A percentile compares a stretch with the other conserved stretches of the same genome.
These are phyloP conservation scores for Agrochola macilenta DNA, from an alignment of 2,888 invertebrate species.

Conservation along the genomic window DNA sequence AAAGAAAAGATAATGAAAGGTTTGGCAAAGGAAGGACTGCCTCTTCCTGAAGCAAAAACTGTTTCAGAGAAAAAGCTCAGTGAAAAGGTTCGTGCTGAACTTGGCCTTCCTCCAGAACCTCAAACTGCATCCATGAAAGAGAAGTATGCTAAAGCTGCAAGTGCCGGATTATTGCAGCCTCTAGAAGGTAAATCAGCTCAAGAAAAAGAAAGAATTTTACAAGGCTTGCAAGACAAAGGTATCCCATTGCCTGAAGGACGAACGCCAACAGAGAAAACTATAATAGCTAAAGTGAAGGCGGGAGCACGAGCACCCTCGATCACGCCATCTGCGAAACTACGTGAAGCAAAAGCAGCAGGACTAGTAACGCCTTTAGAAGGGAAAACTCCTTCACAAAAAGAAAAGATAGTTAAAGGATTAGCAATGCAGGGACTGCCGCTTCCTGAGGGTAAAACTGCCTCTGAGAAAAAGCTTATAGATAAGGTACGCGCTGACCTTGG, in stretches of 20 bases:
- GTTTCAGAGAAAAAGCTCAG: not conserved
- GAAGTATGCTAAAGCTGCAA: not conserved
- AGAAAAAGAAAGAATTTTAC: not conserved
- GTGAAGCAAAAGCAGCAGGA: too few species aligned
- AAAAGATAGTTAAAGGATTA: too few species aligned
- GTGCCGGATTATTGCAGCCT: not conserved
- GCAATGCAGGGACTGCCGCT: too few species aligned
- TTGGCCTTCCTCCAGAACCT: slow-evolving; percentile 30
- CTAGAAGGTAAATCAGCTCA: not conserved
- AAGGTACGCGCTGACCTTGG: too few species aligned
- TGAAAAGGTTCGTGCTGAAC: not conserved
- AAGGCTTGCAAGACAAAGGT: not conserved
- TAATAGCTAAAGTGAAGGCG: not conserved
- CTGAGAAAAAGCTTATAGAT: too few species aligned
- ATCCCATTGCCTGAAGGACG: slow-evolving; percentile 8
- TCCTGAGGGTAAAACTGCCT: too few species aligned
- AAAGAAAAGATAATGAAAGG: slow-evolving; percentile 48
- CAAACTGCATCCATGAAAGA: slow-evolving; percentile 46
- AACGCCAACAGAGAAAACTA: not conserved
- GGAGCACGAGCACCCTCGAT: not conserved
- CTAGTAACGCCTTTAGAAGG: too few species aligned
- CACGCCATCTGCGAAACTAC: not conserved
- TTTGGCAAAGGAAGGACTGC: slow-evolving; percentile 61
- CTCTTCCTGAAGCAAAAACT: slow-evolving; percentile 60
- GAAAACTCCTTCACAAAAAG: too few species aligned